Conservation (phyloP, 2,888 invertebrate genomes). For the Drosophila colorata region DNA sequence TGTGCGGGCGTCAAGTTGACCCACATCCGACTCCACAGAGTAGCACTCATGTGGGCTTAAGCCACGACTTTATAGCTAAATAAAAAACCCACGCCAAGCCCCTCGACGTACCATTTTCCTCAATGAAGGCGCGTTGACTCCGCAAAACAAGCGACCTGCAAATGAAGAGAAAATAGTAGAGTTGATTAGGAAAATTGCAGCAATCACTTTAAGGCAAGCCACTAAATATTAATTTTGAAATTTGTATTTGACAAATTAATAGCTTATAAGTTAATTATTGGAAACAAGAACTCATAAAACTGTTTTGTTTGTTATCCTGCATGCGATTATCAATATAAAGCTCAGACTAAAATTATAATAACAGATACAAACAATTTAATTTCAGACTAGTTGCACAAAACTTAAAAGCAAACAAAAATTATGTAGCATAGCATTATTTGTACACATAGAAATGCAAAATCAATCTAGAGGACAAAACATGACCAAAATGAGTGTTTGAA, state of each 20-base stretch:
- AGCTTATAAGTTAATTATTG: too few relatives aligned
- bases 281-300: too few relatives aligned
- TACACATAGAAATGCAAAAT: too few relatives aligned
- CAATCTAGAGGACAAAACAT: too few relatives aligned
- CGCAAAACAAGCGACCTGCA: constrained; percentile 85
- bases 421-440: too few relatives aligned
- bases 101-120: constrained; percentile 84
- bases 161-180: constrained; percentile 41
- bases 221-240: not conserved
- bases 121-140: constrained; percentile 83
- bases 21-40: constrained; percentile 64
- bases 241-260: not conserved
- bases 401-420: too few relatives aligned
- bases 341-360: too few relatives aligned
- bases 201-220: not conserved
- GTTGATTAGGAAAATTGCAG: constrained; percentile 17
- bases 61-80: constrained; percentile 53
- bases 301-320: too few relatives aligned
- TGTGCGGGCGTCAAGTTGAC: constrained; percentile 76
- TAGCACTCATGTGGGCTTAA: constrained; percentile 62
- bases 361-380: too few relatives aligned
- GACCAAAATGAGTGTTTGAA: too few relatives aligned
- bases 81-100: constrained; percentile 53
- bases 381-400: too few relatives aligned
- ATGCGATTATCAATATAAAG: too few relatives aligned